Percentiles rank a stretch among this genome's conserved stretches.
phyloP scores from a whole-genome alignment of 1,140 invertebrate genomes.

The Scaptodrosophila lebanonensis region DNA sequence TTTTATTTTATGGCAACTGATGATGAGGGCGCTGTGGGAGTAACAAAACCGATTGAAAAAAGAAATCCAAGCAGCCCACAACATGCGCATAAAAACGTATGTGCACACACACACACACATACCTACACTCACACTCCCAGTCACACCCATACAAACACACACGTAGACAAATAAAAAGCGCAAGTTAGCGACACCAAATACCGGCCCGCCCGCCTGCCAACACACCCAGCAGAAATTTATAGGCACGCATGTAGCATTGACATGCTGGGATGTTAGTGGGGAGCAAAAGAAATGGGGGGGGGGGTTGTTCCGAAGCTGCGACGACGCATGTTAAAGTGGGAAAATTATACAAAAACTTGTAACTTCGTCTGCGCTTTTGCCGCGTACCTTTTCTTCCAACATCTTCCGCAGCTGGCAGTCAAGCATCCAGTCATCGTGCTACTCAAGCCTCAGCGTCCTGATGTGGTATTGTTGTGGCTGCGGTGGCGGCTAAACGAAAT shows the following conservation, averaged over 20 bases:
- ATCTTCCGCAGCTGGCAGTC: not conserved
- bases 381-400: constrained; percentile 5
- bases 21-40: constrained; percentile 66
- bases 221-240: constrained; percentile 50
- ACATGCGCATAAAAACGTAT: too few relatives aligned
- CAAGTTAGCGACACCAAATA: constrained; percentile 49
- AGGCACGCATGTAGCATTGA: constrained; percentile 54
- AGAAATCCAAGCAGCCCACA: constrained; percentile 60
- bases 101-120: constrained; percentile 22
- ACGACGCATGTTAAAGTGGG: constrained; percentile 30
- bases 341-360: constrained; percentile 52
- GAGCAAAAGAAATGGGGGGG: not conserved
- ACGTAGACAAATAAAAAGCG: constrained; percentile 32
- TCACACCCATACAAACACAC: constrained; percentile 12
- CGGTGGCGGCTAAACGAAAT: constrained; percentile 51
- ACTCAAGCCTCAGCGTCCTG: too few relatives aligned
- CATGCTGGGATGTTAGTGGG: constrained; percentile 24
- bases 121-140: too few relatives aligned
- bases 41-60: constrained; percentile 72
- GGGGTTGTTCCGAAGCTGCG: constrained; percentile 3
- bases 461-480: constrained; percentile 23
- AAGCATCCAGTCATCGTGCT: too few relatives aligned
- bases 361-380: constrained; percentile 19
- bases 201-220: not conserved
- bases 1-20: constrained; percentile 75